These are phyloP conservation scores for Quiscalus mexicanus DNA, from an alignment of 2,113 vertebrate genomes.

Conservation along the genomic window DNA sequence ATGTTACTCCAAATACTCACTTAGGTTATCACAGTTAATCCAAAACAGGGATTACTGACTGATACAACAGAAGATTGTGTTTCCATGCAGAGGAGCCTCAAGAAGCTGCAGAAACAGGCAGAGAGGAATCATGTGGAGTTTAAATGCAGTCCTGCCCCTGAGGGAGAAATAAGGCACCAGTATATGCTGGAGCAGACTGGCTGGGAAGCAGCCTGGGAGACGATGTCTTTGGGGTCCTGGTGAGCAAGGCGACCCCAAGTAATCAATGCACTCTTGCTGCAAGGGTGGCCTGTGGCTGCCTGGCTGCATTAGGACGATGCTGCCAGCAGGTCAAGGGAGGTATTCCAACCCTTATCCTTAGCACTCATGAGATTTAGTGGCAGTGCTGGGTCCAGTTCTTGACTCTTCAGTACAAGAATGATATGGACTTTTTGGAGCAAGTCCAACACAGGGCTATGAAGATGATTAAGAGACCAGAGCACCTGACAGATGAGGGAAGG, in stretches of 20 bases:
- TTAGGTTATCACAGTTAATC: background rate
- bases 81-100: background rate
- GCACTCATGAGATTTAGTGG: background rate
- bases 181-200: no score
- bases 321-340: background rate
- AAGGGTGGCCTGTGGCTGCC: background rate
- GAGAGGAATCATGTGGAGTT: background rate
- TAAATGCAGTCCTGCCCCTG: background rate
- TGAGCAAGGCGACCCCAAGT: background rate
- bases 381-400: background rate
- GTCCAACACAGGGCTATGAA: fast-evolving
- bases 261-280: background rate
- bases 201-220: background rate
- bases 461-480: background rate
- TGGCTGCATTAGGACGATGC: background rate
- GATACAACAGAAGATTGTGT: background rate
- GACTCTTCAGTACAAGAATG: background rate
- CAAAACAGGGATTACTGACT: background rate
- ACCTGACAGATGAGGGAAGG: background rate
- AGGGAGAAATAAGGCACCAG: background rate
- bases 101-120: background rate
- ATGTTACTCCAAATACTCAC: background rate
- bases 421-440: background rate
- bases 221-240: background rate
- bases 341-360: fast-evolving